These are phyloP conservation scores for Pelecanus crispus DNA, from an alignment of 2,113 vertebrate genomes.

Conservation along the genomic window DNA sequence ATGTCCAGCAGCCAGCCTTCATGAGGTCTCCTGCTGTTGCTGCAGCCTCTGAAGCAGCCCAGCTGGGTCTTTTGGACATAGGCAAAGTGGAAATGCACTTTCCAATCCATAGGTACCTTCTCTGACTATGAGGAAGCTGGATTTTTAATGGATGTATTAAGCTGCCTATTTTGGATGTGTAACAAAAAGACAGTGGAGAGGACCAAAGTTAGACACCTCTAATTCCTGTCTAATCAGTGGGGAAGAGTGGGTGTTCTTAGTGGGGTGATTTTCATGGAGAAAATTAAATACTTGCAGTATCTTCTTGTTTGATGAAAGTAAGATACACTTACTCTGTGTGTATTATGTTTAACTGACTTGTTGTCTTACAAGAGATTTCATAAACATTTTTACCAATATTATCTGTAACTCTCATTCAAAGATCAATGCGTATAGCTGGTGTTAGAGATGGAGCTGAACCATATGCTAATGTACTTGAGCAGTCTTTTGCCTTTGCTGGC, in stretches of 20 bases:
- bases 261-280: background rate
- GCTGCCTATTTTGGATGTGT: background rate
- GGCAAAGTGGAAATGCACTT: background rate
- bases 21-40: background rate
- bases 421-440: background rate
- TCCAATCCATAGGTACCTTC: background rate
- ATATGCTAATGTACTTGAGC: fast-evolving
- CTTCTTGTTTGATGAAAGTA: background rate
- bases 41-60: background rate
- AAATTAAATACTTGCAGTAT: background rate
- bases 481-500: background rate
- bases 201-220: background rate
- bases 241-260: background rate
- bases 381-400: background rate
- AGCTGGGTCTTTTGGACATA: background rate
- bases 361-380: background rate
- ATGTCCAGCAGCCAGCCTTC: background rate
- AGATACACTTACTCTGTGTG: background rate
- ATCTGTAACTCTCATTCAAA: background rate
- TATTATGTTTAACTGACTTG: background rate
- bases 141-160: background rate
- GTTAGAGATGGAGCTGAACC: background rate
- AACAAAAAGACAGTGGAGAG: background rate
- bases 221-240: too few species aligned
- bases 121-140: background rate